These are phyloP conservation scores for Paedocypris micromegethes DNA, from an alignment of 2,797 vertebrate species.

Conservation along the genomic window DNA sequence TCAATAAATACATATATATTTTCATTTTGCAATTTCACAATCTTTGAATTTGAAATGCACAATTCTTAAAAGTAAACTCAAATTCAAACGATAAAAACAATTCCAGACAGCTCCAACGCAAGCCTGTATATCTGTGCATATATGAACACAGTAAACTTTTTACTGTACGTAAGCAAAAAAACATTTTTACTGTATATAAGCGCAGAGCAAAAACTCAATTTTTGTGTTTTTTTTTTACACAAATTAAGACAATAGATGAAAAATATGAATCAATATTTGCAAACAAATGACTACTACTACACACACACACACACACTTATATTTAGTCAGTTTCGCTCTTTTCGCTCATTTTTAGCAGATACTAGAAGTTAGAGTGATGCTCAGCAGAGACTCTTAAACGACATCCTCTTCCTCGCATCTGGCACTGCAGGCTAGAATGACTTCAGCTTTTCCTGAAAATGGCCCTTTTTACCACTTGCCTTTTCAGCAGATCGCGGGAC, in stretches of 20 bases:
- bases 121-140: too few relatives aligned
- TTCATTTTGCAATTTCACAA: too few relatives aligned
- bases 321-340: too few relatives aligned
- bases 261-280: neutral
- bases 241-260: neutral
- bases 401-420: constrained; percentile 58
- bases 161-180: too few relatives aligned
- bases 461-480: constrained; percentile 52
- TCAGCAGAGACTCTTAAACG: constrained; percentile 60
- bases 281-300: constrained; percentile 1
- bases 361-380: constrained; percentile 58
- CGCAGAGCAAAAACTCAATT: neutral
- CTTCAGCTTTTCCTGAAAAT: constrained; percentile 56
- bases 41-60: too few relatives aligned
- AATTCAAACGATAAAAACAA: too few relatives aligned
- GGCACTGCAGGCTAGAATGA: constrained; percentile 38
- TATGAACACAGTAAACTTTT: too few relatives aligned
- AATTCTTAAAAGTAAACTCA: too few relatives aligned
- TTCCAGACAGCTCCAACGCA: too few relatives aligned
- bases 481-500: constrained; percentile 63
- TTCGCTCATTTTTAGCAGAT: constrained; percentile 8
- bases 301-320: neutral
- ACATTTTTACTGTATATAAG: too few relatives aligned
- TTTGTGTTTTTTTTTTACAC: too few relatives aligned
- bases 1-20: too few relatives aligned